Percentiles rank a stretch among this genome's conserved stretches.
Conservation (phyloP, 2,888 invertebrate species). For the Cerceris ruficornis region DNA sequence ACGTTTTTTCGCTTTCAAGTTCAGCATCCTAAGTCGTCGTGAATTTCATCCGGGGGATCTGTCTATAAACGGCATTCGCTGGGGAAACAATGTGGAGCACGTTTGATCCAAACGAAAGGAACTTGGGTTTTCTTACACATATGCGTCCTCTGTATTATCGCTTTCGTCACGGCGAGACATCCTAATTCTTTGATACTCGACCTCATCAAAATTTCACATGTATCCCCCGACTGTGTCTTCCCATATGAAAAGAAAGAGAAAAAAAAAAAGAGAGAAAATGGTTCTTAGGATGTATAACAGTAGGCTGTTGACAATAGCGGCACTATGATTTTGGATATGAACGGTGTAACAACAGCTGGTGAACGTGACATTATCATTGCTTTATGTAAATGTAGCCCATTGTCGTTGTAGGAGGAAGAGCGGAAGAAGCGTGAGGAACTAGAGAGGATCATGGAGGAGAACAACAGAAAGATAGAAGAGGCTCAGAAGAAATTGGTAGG, state of each 20-base stretch:
- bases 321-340: slow-evolving; percentile 75
- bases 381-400: slow-evolving; percentile 76
- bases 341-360: slow-evolving; percentile 75
- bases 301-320: slow-evolving; percentile 76
- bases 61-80: slow-evolving; percentile 61
- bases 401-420: slow-evolving; percentile 96
- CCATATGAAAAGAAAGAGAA: slow-evolving; percentile 55
- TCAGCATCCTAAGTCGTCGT: slow-evolving; percentile 61
- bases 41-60: slow-evolving; percentile 61
- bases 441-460: slow-evolving; percentile 98
- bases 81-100: slow-evolving; percentile 57
- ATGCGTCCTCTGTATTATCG: slow-evolving; percentile 50
- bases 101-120: slow-evolving; percentile 54
- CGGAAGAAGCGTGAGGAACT: slow-evolving; percentile 96
- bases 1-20: slow-evolving; percentile 62
- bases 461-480: slow-evolving; percentile 98
- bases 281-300: slow-evolving; percentile 77
- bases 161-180: slow-evolving; percentile 66
- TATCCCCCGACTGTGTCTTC: slow-evolving; percentile 41
- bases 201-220: slow-evolving; percentile 61
- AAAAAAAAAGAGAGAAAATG: slow-evolving; percentile 15
- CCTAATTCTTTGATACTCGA: slow-evolving; percentile 65
- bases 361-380: slow-evolving; percentile 66
- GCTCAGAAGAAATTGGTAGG: slow-evolving; percentile 97
- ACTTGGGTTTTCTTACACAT: slow-evolving; percentile 51